A percentile compares a stretch with the other conserved stretches of the same genome.
phyloP scores from a whole-genome alignment of 2,113 vertebrate genomes.

The Uria lomvia region DNA sequence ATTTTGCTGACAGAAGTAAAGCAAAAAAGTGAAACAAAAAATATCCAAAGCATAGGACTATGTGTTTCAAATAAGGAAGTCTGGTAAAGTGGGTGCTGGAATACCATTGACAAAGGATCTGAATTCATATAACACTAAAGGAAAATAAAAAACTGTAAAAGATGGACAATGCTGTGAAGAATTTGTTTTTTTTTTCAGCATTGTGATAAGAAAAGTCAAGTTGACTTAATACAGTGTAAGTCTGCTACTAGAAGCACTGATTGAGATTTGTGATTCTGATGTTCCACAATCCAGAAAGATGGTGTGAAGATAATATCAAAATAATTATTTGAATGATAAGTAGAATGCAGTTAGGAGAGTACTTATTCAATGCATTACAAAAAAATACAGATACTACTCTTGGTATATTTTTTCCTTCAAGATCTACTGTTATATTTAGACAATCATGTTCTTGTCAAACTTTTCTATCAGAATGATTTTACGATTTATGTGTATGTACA shows the following conservation, averaged over 20 bases:
- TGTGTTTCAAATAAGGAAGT: neutral
- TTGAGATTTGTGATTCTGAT: neutral
- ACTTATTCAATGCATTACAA: neutral
- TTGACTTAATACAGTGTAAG: neutral
- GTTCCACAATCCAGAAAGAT: neutral
- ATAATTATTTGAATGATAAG: slow-evolving; percentile 5
- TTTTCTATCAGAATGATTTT: neutral
- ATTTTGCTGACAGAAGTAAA: neutral
- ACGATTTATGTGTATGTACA: neutral
- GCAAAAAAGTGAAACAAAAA: neutral
- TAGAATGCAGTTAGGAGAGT: neutral
- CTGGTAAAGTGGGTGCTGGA: neutral
- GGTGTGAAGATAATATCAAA: neutral
- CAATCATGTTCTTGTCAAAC: neutral
- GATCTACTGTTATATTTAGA: neutral
- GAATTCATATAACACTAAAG: neutral
- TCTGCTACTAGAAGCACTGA: neutral
- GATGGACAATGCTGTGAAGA: neutral
- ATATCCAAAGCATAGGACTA: neutral
- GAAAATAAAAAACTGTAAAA: neutral
- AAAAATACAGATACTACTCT: neutral
- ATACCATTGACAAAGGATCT: neutral
- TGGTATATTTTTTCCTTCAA: neutral
- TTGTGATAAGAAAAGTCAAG: neutral
- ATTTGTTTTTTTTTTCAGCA: neutral